These are phyloP conservation scores for Thelaira solivaga DNA, from an alignment of 2,888 invertebrate species.

Conservation along the genomic window DNA sequence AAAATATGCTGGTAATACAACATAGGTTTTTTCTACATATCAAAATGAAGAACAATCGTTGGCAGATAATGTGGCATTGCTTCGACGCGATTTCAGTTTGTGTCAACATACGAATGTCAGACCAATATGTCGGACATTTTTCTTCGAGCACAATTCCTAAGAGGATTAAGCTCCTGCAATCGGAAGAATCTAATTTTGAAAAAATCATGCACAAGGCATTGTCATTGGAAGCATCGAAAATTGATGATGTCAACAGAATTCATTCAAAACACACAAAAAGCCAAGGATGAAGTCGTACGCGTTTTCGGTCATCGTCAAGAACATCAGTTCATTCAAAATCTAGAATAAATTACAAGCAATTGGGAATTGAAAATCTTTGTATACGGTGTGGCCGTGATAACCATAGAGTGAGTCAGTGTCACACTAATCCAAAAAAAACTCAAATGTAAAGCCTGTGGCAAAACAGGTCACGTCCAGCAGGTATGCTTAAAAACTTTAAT, in stretches of 20 bases:
- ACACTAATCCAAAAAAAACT: not conserved
- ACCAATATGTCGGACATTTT: conserved; percentile 10
- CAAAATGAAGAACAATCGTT: conserved; percentile 18
- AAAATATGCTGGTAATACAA: conserved; percentile 18
- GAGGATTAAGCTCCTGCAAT: conserved; percentile 16
- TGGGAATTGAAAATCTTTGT: conserved; percentile 14
- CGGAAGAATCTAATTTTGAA: conserved; percentile 16
- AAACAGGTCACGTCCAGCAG: too few species aligned
- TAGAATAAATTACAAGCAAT: not conserved
- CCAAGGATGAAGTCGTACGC: not conserved
- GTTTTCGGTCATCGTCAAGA: not conserved
- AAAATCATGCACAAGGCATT: conserved; percentile 3
- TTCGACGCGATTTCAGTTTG: conserved; percentile 28
- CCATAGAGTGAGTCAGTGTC: not conserved
- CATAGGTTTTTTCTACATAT: conserved; percentile 36
- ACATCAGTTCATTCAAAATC: conserved; percentile 6
- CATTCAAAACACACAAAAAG: too few species aligned
- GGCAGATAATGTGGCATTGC: conserved; percentile 22
- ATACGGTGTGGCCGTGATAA: not conserved
- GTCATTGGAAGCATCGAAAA: conserved; percentile 29
- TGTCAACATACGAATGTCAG: conserved; percentile 4
- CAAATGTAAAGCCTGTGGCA: not conserved
- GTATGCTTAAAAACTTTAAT: not conserved
- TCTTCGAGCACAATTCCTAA: conserved; percentile 30
- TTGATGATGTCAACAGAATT: conserved; percentile 32